Evolutionary conservation across 2,888 invertebrate species (phyloP), one percentile per base, ranked within the genome.

Genomic region (Mythimna ferrago): DNA sequence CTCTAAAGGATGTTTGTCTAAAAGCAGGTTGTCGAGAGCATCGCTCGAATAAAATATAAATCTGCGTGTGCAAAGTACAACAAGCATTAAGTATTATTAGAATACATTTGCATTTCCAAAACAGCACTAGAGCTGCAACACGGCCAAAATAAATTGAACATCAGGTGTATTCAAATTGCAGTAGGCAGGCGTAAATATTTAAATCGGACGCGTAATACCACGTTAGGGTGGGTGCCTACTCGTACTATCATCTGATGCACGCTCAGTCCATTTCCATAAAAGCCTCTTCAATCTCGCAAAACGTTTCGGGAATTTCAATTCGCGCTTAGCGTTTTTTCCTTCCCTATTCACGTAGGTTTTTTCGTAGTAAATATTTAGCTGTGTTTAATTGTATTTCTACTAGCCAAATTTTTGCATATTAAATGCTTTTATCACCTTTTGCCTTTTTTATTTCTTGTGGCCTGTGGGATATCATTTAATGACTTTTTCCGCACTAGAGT

Each of bases 261-360:
- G 93, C 93, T 88, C 90, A 90, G 93, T 93, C 94, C 93, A 95
- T 96, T 96, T 95, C 95, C 95, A 96, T 96, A 96, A 96, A 96
- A 96, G 95, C 95, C 95, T 95, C 95, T 95, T 96, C 95, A 95
- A 95, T 95, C 95, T 95, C 94, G 91, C 93, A 93, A 94, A 95
- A 94, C 95, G 95, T 91, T 95, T 90, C 91, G 93, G 93, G 96
- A 96, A 96, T 96, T 95, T 95, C 94, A 96, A 96, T 95, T 95
- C 94, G 86, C 92, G 94, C 93, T 95, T 94, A 93, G 90, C 90
- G 90, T 92, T 93, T 94, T 93, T 93, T 93, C 73, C 86, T 79
- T 77, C 26, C 84, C 85, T 84, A 86, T 90, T 87, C 82, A 84
- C 84, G 84, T 84, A 86, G 81, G 86, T 90, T 84, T 84, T 76